Base-by-base conservation (phyloP, 35 echinoderm and acorn worm species). In the Diadema setosum region DNA sequence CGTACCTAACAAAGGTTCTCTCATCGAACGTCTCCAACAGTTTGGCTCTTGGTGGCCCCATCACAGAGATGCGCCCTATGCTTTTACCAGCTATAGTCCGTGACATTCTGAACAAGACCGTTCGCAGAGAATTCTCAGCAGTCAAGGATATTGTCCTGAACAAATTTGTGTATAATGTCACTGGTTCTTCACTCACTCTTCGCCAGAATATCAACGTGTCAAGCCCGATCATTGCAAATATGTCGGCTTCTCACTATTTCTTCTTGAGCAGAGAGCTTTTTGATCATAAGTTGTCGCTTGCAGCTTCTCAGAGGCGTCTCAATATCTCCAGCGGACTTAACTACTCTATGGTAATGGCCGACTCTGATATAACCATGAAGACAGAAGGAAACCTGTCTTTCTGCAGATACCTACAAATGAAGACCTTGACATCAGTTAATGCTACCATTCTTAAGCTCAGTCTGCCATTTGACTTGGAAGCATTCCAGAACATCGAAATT, bases 11-110 rank as follows among this genome's bases (percentile, higher is more conserved):
- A 31, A 81, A 82, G 78, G 59, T 87, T 39, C 23, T 94, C 11
- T 65, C 83, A 40, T 41, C 82, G 6, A 89, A 85, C 42, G 74
- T 75, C 16, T 90, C 84, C 40, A 74, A 99, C 57, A 39, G 91
- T 39, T 46, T 99, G 2, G 61, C 50, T 17, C 26, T 88, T 33
- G 82, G 83, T 43, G 96, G 96, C 20, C 96, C 96, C 34, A 81
- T 94, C 83, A 88, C 58, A 11, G 49, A 90, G 29, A 78, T 99
- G 70, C 56, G 45, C 2, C 26, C 83, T 2, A n/a, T 11, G 17
- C 8, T 65, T 24, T 42, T 97, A 21, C 91, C 75, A 39, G 46
- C 75, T 27, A 81, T 87, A n/a, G 44, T 74, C 41, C 45, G 39
- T 3, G 91, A 90, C 46, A 45, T 91, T 56, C 41, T 86, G 15